Evolutionary conservation across 1,140 invertebrate species (phyloP), one percentile per base, ranked within the genome.

Genomic region (Trachymyrmex septentrionalis): DNA sequence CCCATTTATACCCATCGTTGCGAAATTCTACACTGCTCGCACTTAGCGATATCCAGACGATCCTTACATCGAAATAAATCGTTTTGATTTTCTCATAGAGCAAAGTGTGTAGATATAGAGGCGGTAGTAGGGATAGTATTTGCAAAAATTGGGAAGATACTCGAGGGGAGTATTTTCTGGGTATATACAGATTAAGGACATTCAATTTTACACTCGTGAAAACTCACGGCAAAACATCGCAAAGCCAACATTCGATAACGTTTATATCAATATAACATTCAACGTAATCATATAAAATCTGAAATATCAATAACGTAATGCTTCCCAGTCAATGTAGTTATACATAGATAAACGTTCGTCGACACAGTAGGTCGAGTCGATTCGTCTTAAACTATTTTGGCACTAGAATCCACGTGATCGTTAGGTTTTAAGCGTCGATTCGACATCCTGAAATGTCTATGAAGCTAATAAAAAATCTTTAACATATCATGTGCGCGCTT

Each of bases 211-310:
- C 48, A 34, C 9, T 59, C 50, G 9, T 67, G 44, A 44, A 38
- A 73, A 50, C 48, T 53, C 34, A 73, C 87, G 50, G 27, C n/a
- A 57, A 67, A 88, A 63, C 85, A 73, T 88, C 67, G 77, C 71
- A 77, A 82, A 82, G 80, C 71, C 88, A 92, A 93, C 77, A 89
- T 92, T 27, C 89, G 86, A 86, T 88, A 61, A 89, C 88, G 64
- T 93, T 88, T 84, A 73, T 86, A 50, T 50, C 12, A n/a, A n/a
- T 9, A 44, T 38, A 91, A 92, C 91, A 93, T 89, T 91, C 86
- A 94, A 94, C 93, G 87, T 72, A 94, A 93, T 82, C 89, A 87
- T 93, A 93, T 94, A 94, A 94, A 94, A 94, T 94, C 82, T 94
- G 91, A 91, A 93, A 91, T 90, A 88, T 92, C 71, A 76, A 86